A percentile compares a stretch with the other conserved stretches of the same genome.
Conservation (phyloP, 2,888 invertebrate genomes). For the Sarcophaga subvicina region DNA sequence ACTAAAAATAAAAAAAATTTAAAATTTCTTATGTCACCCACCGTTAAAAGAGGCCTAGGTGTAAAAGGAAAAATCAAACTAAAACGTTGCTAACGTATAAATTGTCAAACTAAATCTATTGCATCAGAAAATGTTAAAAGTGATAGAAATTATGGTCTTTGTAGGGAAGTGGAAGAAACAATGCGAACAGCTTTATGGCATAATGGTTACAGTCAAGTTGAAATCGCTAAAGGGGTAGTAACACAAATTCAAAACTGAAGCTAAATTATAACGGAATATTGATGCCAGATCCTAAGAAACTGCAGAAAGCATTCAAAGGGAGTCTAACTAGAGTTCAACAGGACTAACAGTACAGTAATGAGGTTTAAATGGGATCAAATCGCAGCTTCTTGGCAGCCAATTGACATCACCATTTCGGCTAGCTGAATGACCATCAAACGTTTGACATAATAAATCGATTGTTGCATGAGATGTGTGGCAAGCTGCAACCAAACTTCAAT, state of each 20-base stretch:
- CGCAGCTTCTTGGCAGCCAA: too few species aligned
- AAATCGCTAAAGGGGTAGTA: not conserved
- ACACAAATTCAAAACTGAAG: not conserved
- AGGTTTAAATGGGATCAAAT: too few species aligned
- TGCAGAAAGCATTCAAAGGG: not conserved
- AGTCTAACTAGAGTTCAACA: not conserved
- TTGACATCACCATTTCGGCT: too few species aligned
- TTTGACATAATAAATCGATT: too few species aligned
- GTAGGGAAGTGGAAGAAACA: not conserved
- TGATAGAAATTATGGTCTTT: not conserved
- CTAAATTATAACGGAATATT: not conserved
- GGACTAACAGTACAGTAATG: not conserved
- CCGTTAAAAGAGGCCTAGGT: too few species aligned
- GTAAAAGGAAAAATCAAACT: too few species aligned
- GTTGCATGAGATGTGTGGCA: too few species aligned
- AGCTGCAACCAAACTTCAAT: too few species aligned
- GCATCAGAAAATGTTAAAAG: slow-evolving; percentile 32
- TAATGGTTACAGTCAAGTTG: slow-evolving; percentile 42
- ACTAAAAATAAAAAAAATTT: too few species aligned
- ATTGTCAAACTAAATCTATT: slow-evolving; percentile 36
- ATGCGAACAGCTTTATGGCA: slow-evolving; percentile 33
- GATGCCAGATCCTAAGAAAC: not conserved
- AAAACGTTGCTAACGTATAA: slow-evolving; percentile 12
- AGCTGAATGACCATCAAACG: too few species aligned
- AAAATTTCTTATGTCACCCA: too few species aligned